A percentile compares a stretch with the other conserved stretches of the same genome.
Conservation (phyloP, 2,113 vertebrate genomes). For the Callopanchax toddi region DNA sequence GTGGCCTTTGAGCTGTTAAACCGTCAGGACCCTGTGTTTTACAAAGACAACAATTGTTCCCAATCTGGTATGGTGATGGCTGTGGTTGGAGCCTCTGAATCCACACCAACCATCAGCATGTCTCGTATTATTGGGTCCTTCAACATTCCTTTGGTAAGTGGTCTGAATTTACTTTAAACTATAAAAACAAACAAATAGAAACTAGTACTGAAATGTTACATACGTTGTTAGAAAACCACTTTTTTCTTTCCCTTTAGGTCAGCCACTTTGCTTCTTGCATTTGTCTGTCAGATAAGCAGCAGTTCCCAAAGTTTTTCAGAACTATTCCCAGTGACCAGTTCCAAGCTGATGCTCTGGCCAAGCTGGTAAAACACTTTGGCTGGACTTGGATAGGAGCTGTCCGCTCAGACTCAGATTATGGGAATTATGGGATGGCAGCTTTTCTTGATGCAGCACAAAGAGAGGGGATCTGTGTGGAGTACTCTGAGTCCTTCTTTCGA, state of each 20-base stretch:
- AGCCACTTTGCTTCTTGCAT: slow-evolving; percentile 73
- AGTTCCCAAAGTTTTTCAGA: too few species aligned
- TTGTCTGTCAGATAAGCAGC: too few species aligned
- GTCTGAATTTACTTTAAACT: too few species aligned
- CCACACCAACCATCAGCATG: background rate
- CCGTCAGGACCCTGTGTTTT: too few species aligned
- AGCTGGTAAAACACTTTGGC: too few species aligned
- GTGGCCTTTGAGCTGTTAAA: background rate
- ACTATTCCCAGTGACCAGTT: too few species aligned
- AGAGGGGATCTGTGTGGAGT: slow-evolving; percentile 77
- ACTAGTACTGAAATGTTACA: too few species aligned
- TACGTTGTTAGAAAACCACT: background rate
- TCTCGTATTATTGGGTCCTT: background rate
- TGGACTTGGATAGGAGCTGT: too few species aligned
- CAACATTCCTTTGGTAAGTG: slow-evolving; percentile 70
- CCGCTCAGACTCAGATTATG: slow-evolving; percentile 76
- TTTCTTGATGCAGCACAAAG: slow-evolving; percentile 62
- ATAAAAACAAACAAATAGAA: too few species aligned
- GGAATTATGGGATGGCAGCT: slow-evolving; percentile 72
- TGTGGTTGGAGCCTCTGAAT: background rate
- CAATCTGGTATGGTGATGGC: background rate
- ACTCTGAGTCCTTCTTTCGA: slow-evolving; percentile 1
- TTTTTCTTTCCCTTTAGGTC: slow-evolving; percentile 54
- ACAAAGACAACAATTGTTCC: too few species aligned
- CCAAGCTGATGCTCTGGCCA: too few species aligned